Conservation (phyloP, 2,888 invertebrate genomes). For the Ischnura elegans region DNA sequence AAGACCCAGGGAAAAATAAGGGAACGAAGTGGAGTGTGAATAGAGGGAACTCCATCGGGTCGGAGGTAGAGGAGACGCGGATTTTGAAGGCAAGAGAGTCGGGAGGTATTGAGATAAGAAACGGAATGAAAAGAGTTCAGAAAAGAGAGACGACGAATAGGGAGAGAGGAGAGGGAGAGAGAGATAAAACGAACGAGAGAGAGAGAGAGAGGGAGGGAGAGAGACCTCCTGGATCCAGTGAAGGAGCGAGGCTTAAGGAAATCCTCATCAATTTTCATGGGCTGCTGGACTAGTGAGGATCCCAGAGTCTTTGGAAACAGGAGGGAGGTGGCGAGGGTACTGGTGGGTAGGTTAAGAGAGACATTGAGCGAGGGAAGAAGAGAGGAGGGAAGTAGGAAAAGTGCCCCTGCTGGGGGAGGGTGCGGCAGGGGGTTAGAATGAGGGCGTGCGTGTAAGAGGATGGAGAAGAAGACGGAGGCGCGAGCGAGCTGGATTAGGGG, state of each 20-base stretch:
- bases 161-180: neutral
- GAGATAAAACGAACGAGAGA: neutral
- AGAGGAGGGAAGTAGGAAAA: conserved; percentile 12
- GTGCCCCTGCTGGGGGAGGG: neutral
- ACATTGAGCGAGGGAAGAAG: neutral
- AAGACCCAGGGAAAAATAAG: neutral
- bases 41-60: conserved; percentile 17
- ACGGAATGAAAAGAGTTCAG: conserved; percentile 38
- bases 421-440: neutral
- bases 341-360: neutral
- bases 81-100: neutral
- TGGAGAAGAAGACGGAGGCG: neutral
- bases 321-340: neutral
- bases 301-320: conserved; percentile 19
- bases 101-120: conserved; percentile 10
- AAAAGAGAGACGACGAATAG: conserved; percentile 19
- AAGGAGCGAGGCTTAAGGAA: conserved; percentile 66
- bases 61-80: neutral
- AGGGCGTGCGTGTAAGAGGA: conserved; percentile 5
- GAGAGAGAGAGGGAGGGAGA: neutral
- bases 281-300: conserved; percentile 62
- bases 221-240: conserved; percentile 54
- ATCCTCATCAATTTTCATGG: conserved; percentile 67
- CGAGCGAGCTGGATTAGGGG: conserved; percentile 26
- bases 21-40: conserved; percentile 17